phyloP scores from a whole-genome alignment of 1,140 invertebrate genomes.

The Periplaneta americana region DNA sequence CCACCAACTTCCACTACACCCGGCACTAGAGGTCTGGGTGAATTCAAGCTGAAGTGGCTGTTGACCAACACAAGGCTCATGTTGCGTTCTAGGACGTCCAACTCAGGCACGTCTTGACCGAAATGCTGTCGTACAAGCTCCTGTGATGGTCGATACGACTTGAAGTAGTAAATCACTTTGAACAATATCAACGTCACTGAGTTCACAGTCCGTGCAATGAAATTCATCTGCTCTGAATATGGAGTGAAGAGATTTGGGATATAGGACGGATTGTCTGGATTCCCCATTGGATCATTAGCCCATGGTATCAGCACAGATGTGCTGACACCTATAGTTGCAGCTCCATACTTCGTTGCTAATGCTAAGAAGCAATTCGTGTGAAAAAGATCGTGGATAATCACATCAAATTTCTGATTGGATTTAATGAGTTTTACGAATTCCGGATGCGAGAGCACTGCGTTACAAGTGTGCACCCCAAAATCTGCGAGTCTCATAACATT shows the following conservation, averaged over 20 bases:
- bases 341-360: background rate
- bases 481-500: too few species aligned
- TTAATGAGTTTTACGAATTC: constrained; percentile 12
- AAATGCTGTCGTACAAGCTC: constrained; percentile 40
- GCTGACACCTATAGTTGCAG: background rate
- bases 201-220: constrained; percentile 21
- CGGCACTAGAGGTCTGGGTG: constrained; percentile 39
- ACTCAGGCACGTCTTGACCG: constrained; percentile 38
- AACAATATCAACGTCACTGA: background rate
- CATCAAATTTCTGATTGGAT: constrained; percentile 3
- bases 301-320: background rate
- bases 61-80: constrained; percentile 49
- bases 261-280: constrained; percentile 14
- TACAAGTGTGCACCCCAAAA: too few species aligned
- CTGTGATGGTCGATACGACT: constrained; percentile 20
- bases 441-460: too few species aligned
- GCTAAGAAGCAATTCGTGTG: constrained; percentile 21
- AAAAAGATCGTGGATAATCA: constrained; percentile 26
- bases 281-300: background rate
- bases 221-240: constrained; percentile 6
- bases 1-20: constrained; percentile 52
- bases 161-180: background rate
- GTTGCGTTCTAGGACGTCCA: constrained; percentile 39
- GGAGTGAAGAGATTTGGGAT: constrained; percentile 7
- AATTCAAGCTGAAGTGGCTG: constrained; percentile 46